A percentile compares a stretch with the other conserved stretches of the same genome.
phyloP scores from a whole-genome alignment of 2,113 vertebrate species.

The Dendrocopos noguchii region DNA sequence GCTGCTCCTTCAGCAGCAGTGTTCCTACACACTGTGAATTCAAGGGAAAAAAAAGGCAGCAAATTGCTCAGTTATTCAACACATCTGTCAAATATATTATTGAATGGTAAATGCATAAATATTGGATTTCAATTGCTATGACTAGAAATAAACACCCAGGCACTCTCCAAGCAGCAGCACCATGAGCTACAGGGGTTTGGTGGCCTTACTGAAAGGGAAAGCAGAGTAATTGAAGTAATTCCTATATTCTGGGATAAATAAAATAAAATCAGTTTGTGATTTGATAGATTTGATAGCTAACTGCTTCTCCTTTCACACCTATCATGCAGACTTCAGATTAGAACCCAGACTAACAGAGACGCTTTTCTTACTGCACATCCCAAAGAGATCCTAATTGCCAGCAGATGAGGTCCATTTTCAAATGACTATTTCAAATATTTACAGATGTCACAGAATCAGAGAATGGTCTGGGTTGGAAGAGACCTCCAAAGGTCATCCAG shows the following conservation, averaged over 20 bases:
- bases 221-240: conserved; percentile 13
- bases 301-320: not conserved
- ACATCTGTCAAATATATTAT: conserved; percentile 62
- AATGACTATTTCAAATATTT: not conserved
- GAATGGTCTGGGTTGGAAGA: too few relatives aligned
- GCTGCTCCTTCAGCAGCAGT: not conserved
- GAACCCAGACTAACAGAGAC: not conserved
- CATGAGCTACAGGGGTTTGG: not conserved
- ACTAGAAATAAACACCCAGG: conserved; percentile 53
- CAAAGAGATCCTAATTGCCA: not conserved
- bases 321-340: not conserved
- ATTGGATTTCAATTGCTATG: conserved; percentile 62
- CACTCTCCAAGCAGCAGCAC: not conserved
- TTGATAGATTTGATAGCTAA: not conserved
- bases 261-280: not conserved
- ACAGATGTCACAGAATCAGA: not conserved
- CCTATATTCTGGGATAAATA: not conserved
- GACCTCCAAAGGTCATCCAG: too few relatives aligned
- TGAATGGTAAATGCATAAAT: conserved; percentile 59
- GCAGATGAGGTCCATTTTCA: not conserved
- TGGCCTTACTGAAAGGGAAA: not conserved
- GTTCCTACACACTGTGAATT: not conserved
- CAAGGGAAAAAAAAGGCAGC: not conserved
- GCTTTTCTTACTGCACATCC: not conserved
- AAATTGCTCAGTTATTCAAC: conserved; percentile 52